A percentile compares a stretch with the other conserved stretches of the same genome.
These are phyloP conservation scores for Manis pentadactyla DNA, from an alignment of 2,797 vertebrate genomes.

Conservation along the genomic window DNA sequence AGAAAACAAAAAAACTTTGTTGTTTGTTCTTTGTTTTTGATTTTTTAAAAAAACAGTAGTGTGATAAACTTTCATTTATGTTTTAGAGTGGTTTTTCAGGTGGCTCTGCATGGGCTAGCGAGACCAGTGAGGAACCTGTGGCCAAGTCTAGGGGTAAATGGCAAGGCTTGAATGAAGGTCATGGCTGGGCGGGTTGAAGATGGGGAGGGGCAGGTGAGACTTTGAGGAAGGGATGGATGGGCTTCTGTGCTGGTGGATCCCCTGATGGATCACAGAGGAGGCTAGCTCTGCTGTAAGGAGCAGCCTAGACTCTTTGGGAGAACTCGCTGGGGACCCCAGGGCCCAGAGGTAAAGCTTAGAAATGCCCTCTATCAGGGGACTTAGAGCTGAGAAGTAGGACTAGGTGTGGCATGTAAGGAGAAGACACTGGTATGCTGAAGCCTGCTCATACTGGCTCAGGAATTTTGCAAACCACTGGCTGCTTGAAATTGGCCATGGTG, in stretches of 20 bases:
- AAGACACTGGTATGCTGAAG: neutral
- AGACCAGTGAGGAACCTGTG: neutral
- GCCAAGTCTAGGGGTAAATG: neutral
- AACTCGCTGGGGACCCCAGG: neutral
- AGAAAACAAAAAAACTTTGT: neutral
- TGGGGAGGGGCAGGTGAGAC: neutral
- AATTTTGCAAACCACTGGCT: neutral
- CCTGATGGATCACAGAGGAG: neutral
- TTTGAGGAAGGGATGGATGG: neutral
- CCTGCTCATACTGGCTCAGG: neutral
- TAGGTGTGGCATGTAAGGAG: accelerated
- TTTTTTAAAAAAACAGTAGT: neutral
- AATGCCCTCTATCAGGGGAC: neutral
- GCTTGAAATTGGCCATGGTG: neutral
- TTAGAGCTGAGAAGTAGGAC: neutral
- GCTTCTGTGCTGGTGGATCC: neutral
- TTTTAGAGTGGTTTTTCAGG: neutral
- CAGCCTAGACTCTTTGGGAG: neutral
- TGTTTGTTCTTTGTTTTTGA: neutral
- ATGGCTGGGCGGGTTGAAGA: neutral
- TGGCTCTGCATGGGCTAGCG: neutral
- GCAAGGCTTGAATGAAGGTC: neutral
- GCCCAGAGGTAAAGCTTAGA: neutral
- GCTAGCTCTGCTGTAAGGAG: neutral
- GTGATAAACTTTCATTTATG: neutral